phyloP scores from a whole-genome alignment of 1,140 invertebrate genomes.

The Pogonus chalceus region DNA sequence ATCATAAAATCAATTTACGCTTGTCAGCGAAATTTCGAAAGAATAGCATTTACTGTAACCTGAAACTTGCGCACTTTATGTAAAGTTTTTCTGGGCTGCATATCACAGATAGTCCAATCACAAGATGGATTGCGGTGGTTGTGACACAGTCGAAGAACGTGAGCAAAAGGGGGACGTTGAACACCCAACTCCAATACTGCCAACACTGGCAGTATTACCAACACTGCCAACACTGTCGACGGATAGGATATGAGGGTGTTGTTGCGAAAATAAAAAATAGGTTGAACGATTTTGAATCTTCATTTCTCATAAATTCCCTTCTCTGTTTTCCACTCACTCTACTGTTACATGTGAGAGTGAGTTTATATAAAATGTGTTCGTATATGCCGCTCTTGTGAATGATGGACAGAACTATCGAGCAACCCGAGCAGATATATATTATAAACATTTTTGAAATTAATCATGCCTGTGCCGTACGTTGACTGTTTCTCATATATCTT shows the following conservation, averaged over 20 bases:
- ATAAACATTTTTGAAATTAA: constrained; percentile 5
- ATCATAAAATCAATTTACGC: background rate
- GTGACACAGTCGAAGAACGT: no score
- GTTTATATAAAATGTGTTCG: background rate
- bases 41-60: no score
- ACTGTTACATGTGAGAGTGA: background rate
- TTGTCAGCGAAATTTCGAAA: background rate
- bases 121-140: constrained; percentile 1
- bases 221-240: background rate
- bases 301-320: background rate
- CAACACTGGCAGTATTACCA: background rate
- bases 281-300: constrained; percentile 2
- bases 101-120: background rate
- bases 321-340: background rate
- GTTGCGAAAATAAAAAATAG: background rate
- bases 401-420: constrained; percentile 4
- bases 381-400: background rate
- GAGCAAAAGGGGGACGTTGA: background rate
- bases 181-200: background rate
- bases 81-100: background rate
- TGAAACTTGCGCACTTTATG: background rate
- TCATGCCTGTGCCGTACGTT: background rate
- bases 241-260: background rate
- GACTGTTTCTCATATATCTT: constrained; percentile 3
- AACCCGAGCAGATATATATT: constrained; percentile 4